phyloP scores from a whole-genome alignment of 1,140 invertebrate species.

The Drosophila gunungcola region DNA sequence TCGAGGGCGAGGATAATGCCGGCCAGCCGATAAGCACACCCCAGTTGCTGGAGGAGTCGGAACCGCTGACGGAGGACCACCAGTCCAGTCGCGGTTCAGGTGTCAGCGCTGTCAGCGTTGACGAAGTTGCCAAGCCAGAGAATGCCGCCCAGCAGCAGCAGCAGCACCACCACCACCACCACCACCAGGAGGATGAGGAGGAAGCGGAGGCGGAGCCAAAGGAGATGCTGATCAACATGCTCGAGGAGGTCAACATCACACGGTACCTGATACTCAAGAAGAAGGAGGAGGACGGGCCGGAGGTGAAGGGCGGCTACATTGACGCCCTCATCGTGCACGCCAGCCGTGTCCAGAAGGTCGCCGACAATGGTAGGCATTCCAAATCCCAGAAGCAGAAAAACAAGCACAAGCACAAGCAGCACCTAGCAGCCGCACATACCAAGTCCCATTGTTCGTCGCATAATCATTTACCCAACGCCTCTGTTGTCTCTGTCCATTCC shows the following conservation, averaged over 20 bases:
- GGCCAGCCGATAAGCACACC: conserved; percentile 51
- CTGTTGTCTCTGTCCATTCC: conserved; percentile 55
- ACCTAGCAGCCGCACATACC: neutral
- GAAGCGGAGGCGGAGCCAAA: conserved; percentile 75
- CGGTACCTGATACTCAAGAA: conserved; percentile 92
- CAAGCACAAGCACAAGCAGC: conserved; percentile 18
- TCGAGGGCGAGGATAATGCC: neutral
- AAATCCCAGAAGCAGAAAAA: neutral
- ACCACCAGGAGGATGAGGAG: conserved; percentile 7
- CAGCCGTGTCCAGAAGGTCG: conserved; percentile 89
- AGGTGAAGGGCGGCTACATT: conserved; percentile 94
- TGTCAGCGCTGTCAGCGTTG: no score
- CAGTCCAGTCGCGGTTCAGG: neutral
- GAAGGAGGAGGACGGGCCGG: conserved; percentile 93
- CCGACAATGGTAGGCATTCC: conserved; percentile 80
- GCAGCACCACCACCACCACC: no score
- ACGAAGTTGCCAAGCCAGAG: neutral
- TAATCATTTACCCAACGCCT: conserved; percentile 41
- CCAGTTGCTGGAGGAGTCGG: conserved; percentile 33
- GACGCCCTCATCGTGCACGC: conserved; percentile 97
- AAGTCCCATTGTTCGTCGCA: conserved; percentile 9
- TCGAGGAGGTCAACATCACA: conserved; percentile 93
- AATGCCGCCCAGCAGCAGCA: conserved; percentile 45
- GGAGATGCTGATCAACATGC: conserved; percentile 85
- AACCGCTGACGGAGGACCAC: conserved; percentile 1